These are phyloP conservation scores for Aptenodytes forsteri DNA, from an alignment of 2,113 vertebrate species.

Conservation along the genomic window DNA sequence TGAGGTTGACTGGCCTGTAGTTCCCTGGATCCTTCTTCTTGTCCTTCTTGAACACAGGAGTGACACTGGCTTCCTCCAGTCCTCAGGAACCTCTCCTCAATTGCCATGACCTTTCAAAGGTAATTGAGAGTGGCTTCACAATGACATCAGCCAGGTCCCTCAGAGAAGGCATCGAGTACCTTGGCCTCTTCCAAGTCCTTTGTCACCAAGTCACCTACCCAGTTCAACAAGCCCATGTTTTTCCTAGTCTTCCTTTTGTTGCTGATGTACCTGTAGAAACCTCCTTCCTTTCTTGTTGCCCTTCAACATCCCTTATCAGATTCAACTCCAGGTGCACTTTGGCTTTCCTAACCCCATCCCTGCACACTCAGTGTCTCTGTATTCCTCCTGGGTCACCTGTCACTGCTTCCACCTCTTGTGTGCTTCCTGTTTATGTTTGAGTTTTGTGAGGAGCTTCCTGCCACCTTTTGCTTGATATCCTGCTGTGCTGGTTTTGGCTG, in stretches of 20 bases:
- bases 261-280: not conserved
- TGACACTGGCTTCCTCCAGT: not conserved
- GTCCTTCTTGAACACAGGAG: not conserved
- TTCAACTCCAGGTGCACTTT: not conserved
- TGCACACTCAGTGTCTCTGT: not conserved
- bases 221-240: not conserved
- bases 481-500: not conserved
- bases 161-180: not conserved
- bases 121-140: not conserved
- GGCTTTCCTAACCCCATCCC: not conserved
- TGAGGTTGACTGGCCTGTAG: not conserved
- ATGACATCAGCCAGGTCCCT: not conserved
- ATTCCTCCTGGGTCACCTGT: not conserved
- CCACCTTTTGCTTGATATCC: not conserved
- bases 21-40: not conserved
- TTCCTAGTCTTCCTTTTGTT: not conserved
- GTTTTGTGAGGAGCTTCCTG: not conserved
- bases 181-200: not conserved
- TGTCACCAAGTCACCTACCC: not conserved
- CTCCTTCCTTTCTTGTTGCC: not conserved
- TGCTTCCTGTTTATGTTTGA: not conserved
- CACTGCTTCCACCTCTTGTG: not conserved
- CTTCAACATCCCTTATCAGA: not conserved
- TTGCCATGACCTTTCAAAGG: not conserved
- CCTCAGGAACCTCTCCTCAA: not conserved